Evolutionary conservation across 2,113 vertebrate species (phyloP), one percentile per base, ranked within the genome.

Genomic region (Proteles cristata): DNA sequence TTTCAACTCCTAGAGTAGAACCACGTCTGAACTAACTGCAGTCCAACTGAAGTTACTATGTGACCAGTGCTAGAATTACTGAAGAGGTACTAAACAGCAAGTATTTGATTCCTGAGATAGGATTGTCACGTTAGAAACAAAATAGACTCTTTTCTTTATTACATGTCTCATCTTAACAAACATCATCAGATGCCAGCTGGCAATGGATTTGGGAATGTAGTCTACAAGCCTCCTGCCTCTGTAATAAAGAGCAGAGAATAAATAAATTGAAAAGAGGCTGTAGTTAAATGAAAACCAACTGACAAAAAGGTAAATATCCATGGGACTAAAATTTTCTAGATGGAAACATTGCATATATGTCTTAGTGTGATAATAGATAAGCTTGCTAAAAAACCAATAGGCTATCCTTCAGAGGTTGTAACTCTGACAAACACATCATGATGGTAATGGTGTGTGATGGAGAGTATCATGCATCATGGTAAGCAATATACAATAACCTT

Each of bases 401-500:
- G 3, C 48, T 35, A 5, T 35, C 69, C 74, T 61, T 61, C 50
- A 93, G 33, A 84, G 53, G 7, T n/a, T 85, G 5, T 94, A 5
- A 5, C 12, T 91, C 58, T n/a, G 26, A 19, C 0, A 82, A 58
- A 74, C 8, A 88, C 23, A 73, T 21, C 1, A 65, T 66, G n/a
- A 58, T 61, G 2, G 0, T 1, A 6, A 55, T 63, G 17, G 7
- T 17, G 1, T 69, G 3, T 45, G 14, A 87, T 14, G 7, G 5
- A 68, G 7, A 4, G 31, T 26, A 80, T 63, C 17, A 50, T 55
- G 1, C 1, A 74, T 74, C 33, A 33, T 63, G 11, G 85, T 58
- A 97, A 31, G 12, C 7, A 77, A 58, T 91, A 50, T 58, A 11
- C 48, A 69, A 43, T 21, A 48, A 73, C 11, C 33, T 43, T 35